Evolutionary conservation across 1,140 invertebrate genomes (phyloP), one percentile per base, ranked within the genome.

Genomic region (Pseudomyrmex dendroicus): DNA sequence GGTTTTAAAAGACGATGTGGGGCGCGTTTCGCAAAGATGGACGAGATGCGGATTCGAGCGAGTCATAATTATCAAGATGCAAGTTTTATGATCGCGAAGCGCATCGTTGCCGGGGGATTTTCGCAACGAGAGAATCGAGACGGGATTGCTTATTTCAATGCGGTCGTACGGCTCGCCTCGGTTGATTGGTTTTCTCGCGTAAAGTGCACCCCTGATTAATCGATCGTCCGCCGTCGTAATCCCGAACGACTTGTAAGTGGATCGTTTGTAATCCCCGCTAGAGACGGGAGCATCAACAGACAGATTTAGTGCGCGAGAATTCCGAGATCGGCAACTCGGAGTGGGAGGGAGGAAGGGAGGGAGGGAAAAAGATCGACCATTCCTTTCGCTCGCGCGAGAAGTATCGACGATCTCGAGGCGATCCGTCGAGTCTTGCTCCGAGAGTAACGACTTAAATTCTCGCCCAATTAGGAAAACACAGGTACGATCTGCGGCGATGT

Each of bases 181-280:
- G 48, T 66, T 56, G 82, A 84, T 84, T 44, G 54, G 56, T 66
- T 56, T 25, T 57, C 62, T 64, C 68, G 67, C 50, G 82, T 54
- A 84, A 73, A 84, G 73, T 73, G 70, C 73, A 84, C 54, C 46
- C 35, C 54, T 83, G 61, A 87, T 87, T 87, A 87, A 87, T 87
- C 86, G 82, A 87, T 87, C 63, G 86, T 35, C 66, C 46, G 50
- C 13, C 67, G 50, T 64, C 56, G 73, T 87, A 87, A 87, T 87
- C 61, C 82, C 82, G 59, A 87, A 73, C 76, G 73, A 83, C 85
- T 86, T 84, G 85, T 86, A 87, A 87, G 82, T 87, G 73, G 85
- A 73, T 87, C 86, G 86, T 84, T 87, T 54, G 66, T 87, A 86
- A 87, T 84, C 64, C 35, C 85, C 46, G 50, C 48, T 56, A 70